Evolutionary conservation across 2,888 invertebrate genomes (phyloP), one percentile per base, ranked within the genome.

Genomic region (Callyntrura sp.): DNA sequence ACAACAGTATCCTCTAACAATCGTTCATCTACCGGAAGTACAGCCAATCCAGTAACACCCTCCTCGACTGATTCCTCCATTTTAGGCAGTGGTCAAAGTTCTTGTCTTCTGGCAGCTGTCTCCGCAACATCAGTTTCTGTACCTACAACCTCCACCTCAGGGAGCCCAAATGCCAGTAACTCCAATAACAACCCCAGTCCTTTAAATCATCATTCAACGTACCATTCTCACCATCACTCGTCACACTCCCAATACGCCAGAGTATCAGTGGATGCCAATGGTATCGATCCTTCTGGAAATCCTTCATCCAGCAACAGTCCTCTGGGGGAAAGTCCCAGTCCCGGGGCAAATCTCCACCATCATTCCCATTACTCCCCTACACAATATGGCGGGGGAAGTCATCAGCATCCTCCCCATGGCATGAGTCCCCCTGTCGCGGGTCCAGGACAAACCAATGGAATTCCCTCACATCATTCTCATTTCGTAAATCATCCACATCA

Each of bases 401-500:
- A 85, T 35, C 88, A 88, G 35, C 88, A 79, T 84, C 55, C 79
- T 25, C 55, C 81, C 17, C 70, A 82, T 20, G 76, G 70, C 0
- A 90, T 85, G 78, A 48, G 35, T 48, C 84, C 73, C 35, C 48
- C 65, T 11, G 85, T 70, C 51, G 68, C 20, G 51, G 86, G 14
- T 73, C 9, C 70, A 1, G 81, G 65, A n/a, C 85, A 89, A 85
- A 82, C 90, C 60, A 81, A 85, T 90, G 90, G 90, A 60, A 57
- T 90, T 14, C 12, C 90, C 43, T 51, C 86, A 0, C 82, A 86
- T 62, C 81, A 85, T 62, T 85, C 92, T 68, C 92, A 90, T 62
- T 90, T 88, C 57, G 91, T 88, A 79, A 87, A 90, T 45, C 92
- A 90, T 55, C 92, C 92, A 35, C 91, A 90, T 70, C 91, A 92